phyloP scores from a whole-genome alignment of 2,113 vertebrate genomes.

The Willisornis vidua region DNA sequence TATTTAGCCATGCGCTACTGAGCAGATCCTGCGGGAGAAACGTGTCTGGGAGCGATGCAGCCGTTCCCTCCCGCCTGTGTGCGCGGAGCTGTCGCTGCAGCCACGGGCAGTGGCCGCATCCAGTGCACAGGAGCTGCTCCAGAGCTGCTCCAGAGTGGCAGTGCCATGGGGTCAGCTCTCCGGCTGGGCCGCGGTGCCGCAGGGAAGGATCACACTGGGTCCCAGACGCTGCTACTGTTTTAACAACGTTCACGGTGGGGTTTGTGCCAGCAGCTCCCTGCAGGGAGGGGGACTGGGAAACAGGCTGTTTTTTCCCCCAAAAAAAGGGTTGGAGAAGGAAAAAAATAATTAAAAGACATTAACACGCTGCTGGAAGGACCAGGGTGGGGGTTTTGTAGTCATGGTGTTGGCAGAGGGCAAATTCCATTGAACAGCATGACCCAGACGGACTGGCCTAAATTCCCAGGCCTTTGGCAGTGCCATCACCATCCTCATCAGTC shows the following conservation, averaged over 20 bases:
- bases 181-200: background rate
- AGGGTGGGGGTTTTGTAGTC: background rate
- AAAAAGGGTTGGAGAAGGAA: background rate
- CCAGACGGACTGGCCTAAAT: background rate
- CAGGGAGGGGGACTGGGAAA: background rate
- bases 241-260: rapidly evolving
- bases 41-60: background rate
- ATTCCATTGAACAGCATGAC: background rate
- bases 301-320: background rate
- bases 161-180: background rate
- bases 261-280: background rate
- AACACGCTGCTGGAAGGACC: background rate
- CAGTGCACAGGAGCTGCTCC: background rate
- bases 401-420: background rate
- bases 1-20: constrained; percentile 55
- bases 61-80: background rate
- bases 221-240: background rate
- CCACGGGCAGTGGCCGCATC: background rate
- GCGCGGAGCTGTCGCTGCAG: background rate
- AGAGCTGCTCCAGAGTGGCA: background rate
- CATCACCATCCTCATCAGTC: background rate
- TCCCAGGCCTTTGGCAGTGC: background rate
- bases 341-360: background rate
- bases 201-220: background rate
- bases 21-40: constrained; percentile 32